phyloP scores from a whole-genome alignment of 2,888 invertebrate species.

The Ochropleura plecta region DNA sequence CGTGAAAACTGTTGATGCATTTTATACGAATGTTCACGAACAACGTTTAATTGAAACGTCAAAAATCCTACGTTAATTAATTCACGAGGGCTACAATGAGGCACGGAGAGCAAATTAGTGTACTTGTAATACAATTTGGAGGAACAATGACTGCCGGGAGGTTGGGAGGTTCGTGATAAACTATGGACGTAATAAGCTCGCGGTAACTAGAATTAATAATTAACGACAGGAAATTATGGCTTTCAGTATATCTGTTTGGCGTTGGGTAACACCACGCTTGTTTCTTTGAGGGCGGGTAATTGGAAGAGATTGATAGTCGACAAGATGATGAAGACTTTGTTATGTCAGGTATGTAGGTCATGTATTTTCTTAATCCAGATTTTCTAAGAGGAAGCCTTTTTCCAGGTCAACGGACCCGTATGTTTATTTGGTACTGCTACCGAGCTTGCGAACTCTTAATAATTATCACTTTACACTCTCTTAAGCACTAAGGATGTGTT shows the following conservation, averaged over 20 bases:
- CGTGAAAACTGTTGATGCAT: constrained; percentile 53
- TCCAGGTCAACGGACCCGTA: neutral
- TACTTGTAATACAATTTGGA: constrained; percentile 60
- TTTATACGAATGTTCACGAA: constrained; percentile 40
- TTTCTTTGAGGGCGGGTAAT: constrained; percentile 28
- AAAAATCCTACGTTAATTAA: constrained; percentile 63
- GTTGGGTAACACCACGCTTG: constrained; percentile 4
- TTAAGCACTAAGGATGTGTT: constrained; percentile 32
- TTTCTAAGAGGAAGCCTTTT: neutral
- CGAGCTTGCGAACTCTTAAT: neutral
- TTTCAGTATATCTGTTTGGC: constrained; percentile 31
- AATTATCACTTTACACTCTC: neutral
- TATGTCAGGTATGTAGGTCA: neutral
- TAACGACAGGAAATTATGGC: constrained; percentile 55
- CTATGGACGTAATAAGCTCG: constrained; percentile 58
- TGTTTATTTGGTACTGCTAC: neutral
- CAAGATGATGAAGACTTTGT: neutral
- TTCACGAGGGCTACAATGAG: constrained; percentile 54
- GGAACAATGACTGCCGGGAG: constrained; percentile 55
- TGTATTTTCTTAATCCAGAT: neutral
- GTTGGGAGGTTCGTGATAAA: constrained; percentile 57
- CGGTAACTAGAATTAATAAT: constrained; percentile 61
- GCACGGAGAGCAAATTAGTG: constrained; percentile 54
- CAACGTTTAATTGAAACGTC: constrained; percentile 63
- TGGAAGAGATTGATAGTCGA: neutral